Evolutionary conservation across 2,888 invertebrate genomes (phyloP), one percentile per base, ranked within the genome.

Genomic region (Pycnomerus fuliginosus): DNA sequence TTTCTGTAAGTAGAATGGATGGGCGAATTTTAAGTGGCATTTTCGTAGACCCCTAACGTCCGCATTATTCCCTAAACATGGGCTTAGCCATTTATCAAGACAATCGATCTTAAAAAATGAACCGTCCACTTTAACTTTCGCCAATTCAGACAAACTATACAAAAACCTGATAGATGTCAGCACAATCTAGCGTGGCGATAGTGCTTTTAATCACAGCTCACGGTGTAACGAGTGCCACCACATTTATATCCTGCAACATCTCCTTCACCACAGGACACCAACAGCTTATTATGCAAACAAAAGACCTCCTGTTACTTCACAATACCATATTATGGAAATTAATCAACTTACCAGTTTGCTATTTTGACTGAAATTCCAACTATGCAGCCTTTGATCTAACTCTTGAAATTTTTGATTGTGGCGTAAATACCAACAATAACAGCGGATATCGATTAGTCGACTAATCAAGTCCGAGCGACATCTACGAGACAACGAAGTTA

Each of bases 21-120:
- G 48, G 38, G 43, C 31, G 43, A 48, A 43, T 48, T 48, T 48
- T 48, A 48, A 44, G 44, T 48, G 44, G 48, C 39, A 31, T 40
- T 44, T 48, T 48, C 40, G 38, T 43, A 36, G 32, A 45, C 32
- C n/a, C n/a, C 42, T 49, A 49, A 49, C 45, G 42, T 45, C 23
- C 43, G 46, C 35, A 48, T 48, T 50, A 50, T 48, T 50, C 50
- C 29, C 37, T 50, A 48, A 48, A 48, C 48, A 48, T 50, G 38
- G 48, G 38, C 50, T 30, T 29, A 37, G 44, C 33, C 46, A 49
- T 52, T 49, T 52, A 52, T 52, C 49, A 52, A 39, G 36, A 35
- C 39, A 49, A 52, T 52, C 51, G 51, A 48, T 52, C 44, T 52
- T 52, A 52, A 52, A 52, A 52, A 52, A 49, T 52, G 51, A 41